Base-by-base conservation (phyloP, 2,888 invertebrate species). In the Thera obeliscata region DNA sequence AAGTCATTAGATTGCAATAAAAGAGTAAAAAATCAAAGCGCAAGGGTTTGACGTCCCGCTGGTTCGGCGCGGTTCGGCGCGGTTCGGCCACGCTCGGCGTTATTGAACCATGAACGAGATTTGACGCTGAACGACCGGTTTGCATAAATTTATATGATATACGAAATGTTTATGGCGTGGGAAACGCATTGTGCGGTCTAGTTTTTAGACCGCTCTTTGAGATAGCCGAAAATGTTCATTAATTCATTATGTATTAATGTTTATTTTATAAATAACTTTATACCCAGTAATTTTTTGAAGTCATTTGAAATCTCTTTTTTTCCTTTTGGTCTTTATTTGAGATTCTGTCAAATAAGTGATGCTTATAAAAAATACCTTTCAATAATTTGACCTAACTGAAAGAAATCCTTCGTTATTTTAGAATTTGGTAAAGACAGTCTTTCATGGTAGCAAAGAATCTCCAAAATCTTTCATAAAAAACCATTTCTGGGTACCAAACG, bases 101-200 rank as follows among this genome's bases (percentile, higher is more conserved):
- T 66, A 74, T 71, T 71, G 74, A 65, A 61, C 72, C 69, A 76
- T 80, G 76, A 64, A 77, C 71, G 66, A 74, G 70, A 78, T 81
- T 81, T 82, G 77, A 86, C 83, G 78, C 82, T 76, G 78, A 76
- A 68, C 70, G 71, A 71, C 70, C 79, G 75, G 81, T 85, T 88
- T 88, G 89, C 88, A 89, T 89, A 88, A 84, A 88, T 85, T 81
- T 78, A 72, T 72, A 73, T 76, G 74, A 77, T 78, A 78, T 75
- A 82, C 69, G 73, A 80, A 81, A 82, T 80, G 71, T 77, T 78
- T 78, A 76, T 75, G 78, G 78, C 83, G 82, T 86, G 84, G 83
- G 84, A 84, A 87, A 68, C 87, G 74, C 60, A 76, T 72, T 86
- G 87, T 85, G 89, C 72, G 88, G 88, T 85, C 85, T 70, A 36